phyloP scores from a whole-genome alignment of 2,797 vertebrate species.

The Xyrichtys novacula region DNA sequence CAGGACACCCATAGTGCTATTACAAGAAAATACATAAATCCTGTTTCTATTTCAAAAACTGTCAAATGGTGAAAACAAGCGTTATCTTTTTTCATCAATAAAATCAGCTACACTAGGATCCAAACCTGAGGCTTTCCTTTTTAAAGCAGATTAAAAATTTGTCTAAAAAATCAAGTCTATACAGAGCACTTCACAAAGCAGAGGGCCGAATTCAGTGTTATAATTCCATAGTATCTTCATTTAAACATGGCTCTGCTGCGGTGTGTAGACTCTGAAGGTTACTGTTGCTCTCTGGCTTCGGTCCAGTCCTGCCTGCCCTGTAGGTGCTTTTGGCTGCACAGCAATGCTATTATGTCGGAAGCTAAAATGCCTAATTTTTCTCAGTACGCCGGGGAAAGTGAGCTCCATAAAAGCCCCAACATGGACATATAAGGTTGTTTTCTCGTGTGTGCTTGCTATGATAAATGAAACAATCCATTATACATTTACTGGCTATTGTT shows the following conservation, averaged over 20 bases:
- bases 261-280: slow-evolving; percentile 47
- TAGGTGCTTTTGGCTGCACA: slow-evolving; percentile 50
- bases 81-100: slow-evolving; percentile 8
- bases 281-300: slow-evolving; percentile 38
- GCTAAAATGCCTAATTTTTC: slow-evolving; percentile 60
- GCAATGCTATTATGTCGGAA: slow-evolving; percentile 45
- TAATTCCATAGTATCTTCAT: slow-evolving; percentile 8
- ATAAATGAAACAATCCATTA: slow-evolving; percentile 61
- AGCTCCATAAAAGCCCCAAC: slow-evolving; percentile 34
- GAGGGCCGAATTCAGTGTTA: slow-evolving; percentile 8
- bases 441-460: slow-evolving; percentile 46
- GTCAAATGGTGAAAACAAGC: slow-evolving; percentile 11
- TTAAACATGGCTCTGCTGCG: slow-evolving; percentile 16
- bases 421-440: slow-evolving; percentile 56
- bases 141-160: not conserved
- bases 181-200: slow-evolving; percentile 1
- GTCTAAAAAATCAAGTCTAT: not conserved
- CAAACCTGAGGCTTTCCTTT: slow-evolving; percentile 7
- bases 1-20: no score
- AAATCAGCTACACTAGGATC: not conserved
- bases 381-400: slow-evolving; percentile 44
- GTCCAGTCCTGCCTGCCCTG: slow-evolving; percentile 52
- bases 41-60: slow-evolving; percentile 16
- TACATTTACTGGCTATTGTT: slow-evolving; percentile 30
- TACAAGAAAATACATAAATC: slow-evolving; percentile 10